Evolutionary conservation across 2,113 vertebrate genomes (phyloP), one percentile per base, ranked within the genome.

Genomic region (Peromyscus maniculatus): DNA sequence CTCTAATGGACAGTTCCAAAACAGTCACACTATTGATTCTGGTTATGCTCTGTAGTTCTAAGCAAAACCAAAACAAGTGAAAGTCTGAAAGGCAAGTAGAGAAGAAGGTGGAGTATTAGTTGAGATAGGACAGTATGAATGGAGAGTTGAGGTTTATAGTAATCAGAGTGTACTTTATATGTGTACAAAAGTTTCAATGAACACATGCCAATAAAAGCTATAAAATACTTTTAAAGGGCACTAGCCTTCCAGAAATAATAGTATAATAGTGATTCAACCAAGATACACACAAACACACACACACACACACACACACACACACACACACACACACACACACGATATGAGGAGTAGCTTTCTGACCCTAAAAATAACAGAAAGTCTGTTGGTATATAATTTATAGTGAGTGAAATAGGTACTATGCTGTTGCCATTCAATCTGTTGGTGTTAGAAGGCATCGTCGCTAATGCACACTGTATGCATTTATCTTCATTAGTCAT

Each of bases 401-500:
- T 1, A 31, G 26, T 88, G 80, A 91, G 49, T 74, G 78, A 89
- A 87, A 19, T 43, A 59, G 24, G 67, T 62, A 4, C 80, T n/a
- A 1, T 92, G 26, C 16, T 62, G 24, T 75, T 62, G 36, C 46
- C 24, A 39, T 84, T 84, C 59, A 33, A 69, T 87, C 66, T 62
- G 36, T 28, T 19, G 15, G 82, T 49, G 26, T 95, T 91, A 88
- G 67, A 78, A 92, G 67, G 66, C 43, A 77, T 93, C 87, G 64
- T 95, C 88, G 83, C 94, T 80, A 89, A 89, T 89, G 67, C 67
- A 55, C 10, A 28, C 39, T 71, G 88, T 21, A 3, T 78, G 11
- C 67, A 77, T 97, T 96, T 91, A 55, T 98, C 97, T 96, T 97
- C 89, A 91, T 97, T 96, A 98, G 88, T 71, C 52, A 26, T 94